Base-by-base conservation (phyloP, 2,113 vertebrate genomes). In the Leucosticte australis region DNA sequence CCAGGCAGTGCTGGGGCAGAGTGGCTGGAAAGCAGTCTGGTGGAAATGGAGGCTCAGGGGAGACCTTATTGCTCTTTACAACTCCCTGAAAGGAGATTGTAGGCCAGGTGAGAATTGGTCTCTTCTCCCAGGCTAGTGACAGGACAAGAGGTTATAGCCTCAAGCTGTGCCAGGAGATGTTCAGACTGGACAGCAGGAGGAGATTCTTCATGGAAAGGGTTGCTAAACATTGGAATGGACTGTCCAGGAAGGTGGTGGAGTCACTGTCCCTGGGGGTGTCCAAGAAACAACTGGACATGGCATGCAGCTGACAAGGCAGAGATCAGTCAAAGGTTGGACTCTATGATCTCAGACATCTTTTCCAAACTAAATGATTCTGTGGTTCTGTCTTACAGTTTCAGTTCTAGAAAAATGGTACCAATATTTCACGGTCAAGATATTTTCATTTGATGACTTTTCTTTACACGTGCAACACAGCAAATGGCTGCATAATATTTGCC, bases 231-330 rank as follows among this genome's bases (percentile, higher is more conserved):
- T 75, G 53, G 13, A 82, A 75, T 39, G 53, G 33, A 75, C 60
- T 75, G 11, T 23, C 11, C 24, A n/a, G 13, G 28, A 28, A 60
- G 7, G 9, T 46, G 53, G 26, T 31, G 20, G 21, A 64, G 20
- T 41, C 62, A 39, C 46, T 65, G 49, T 15, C 39, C 17, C 46
- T 41, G 16, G 9, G 6, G 9, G 5, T 15, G 13, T 46, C 71
- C 28, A 18, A 53, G 46, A 46, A 82, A 52, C 15, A 52, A n/a
- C 28, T n/a, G 24, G n/a, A 60, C 0, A 0, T 21, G 39, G n/a
- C 20, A 68, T 6, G 6, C 14, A 55, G 15, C 4, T 35, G 41
- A 13, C 46, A 62, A 50, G 24, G 24, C 60, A 11, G 39, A 39
- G 62, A 68, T 53, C 28, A 28, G 44, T 11, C 20, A 68, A 53